Percentiles rank a stretch among this genome's conserved stretches.
phyloP scores from a whole-genome alignment of 2,888 invertebrate genomes.

The Thymelicus acteon region DNA sequence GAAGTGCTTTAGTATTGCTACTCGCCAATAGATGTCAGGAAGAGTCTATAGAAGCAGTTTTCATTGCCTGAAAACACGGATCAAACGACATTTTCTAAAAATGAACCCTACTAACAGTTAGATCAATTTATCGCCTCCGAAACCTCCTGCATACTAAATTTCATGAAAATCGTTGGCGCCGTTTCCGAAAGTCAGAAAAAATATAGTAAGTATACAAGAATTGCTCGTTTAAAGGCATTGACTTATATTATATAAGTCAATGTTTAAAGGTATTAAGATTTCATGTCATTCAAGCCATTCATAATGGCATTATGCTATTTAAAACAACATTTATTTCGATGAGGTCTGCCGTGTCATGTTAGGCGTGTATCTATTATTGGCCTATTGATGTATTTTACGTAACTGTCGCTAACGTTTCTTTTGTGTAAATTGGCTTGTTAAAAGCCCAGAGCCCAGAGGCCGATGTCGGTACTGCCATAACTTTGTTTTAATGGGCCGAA shows the following conservation, averaged over 20 bases:
- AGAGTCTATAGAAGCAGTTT: too few species aligned
- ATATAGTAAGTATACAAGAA: too few species aligned
- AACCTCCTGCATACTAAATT: too few species aligned
- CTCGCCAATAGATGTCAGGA: too few species aligned
- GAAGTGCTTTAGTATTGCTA: too few species aligned
- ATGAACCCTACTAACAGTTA: too few species aligned
- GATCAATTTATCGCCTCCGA: too few species aligned
- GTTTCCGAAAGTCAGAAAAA: not conserved
- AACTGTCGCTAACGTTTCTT: constrained; percentile 12
- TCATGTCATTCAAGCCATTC: constrained; percentile 21
- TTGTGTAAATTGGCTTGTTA: constrained; percentile 23
- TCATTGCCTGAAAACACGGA: too few species aligned
- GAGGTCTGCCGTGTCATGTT: not conserved
- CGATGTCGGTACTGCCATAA: not conserved
- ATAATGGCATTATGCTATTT: constrained; percentile 16
- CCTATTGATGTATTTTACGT: constrained; percentile 2
- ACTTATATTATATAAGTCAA: too few species aligned
- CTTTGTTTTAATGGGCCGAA: constrained; percentile 2
- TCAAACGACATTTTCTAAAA: too few species aligned
- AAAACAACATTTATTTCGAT: constrained; percentile 12
- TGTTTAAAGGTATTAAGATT: too few species aligned
- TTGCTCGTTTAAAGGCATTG: not conserved
- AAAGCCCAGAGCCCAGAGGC: not conserved
- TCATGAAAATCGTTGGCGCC: too few species aligned
- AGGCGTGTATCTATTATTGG: not conserved